These are phyloP conservation scores for Kryptopterus vitreolus DNA, from an alignment of 2,797 vertebrate species.

Conservation along the genomic window DNA sequence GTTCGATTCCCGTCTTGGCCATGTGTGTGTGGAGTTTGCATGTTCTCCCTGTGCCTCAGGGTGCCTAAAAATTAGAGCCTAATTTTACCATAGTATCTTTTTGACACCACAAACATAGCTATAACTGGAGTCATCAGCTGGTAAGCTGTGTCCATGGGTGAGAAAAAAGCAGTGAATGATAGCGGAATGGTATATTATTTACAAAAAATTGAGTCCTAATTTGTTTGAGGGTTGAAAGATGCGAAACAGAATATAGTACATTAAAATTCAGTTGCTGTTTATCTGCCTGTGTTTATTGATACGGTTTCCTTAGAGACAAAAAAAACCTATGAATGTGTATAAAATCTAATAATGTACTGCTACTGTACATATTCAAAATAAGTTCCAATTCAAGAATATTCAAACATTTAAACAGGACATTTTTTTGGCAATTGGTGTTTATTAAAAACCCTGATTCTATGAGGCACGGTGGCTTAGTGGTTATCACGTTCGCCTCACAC, in stretches of 20 bases:
- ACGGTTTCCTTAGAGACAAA: not conserved
- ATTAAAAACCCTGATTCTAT: not conserved
- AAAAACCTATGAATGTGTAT: not conserved
- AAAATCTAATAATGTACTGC: not conserved
- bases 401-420: not conserved
- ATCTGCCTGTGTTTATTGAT: not conserved
- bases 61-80: too few species aligned
- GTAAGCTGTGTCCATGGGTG: not conserved
- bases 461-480: too few species aligned
- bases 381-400: not conserved
- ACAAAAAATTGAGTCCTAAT: not conserved
- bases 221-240: not conserved
- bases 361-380: not conserved
- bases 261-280: not conserved
- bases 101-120: not conserved
- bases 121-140: not conserved
- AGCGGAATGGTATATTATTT: not conserved
- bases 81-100: not conserved
- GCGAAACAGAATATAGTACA: not conserved
- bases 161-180: not conserved
- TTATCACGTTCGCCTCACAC: too few species aligned
- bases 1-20: too few species aligned
- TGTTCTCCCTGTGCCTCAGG: too few species aligned
- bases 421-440: not conserved
- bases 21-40: too few species aligned